phyloP scores from a whole-genome alignment of 2,888 invertebrate species.

The Orgyia antiqua region DNA sequence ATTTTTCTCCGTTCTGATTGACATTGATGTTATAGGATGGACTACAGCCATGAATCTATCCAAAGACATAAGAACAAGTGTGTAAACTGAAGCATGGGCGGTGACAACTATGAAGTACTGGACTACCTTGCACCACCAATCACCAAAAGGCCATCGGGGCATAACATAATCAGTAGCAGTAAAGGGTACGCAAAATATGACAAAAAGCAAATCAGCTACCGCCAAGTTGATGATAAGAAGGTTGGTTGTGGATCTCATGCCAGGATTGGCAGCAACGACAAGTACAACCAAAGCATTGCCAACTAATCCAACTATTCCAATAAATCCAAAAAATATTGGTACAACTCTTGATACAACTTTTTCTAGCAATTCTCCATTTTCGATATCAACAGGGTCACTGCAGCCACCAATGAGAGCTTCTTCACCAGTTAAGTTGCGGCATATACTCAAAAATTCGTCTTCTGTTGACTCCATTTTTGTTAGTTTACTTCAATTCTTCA shows the following conservation, averaged over 20 bases:
- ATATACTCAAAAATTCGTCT: slow-evolving; percentile 65
- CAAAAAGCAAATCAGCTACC: slow-evolving; percentile 93
- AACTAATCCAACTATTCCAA: slow-evolving; percentile 90
- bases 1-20: slow-evolving; percentile 88
- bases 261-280: slow-evolving; percentile 91
- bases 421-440: slow-evolving; percentile 58
- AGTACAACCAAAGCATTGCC: slow-evolving; percentile 94
- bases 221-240: slow-evolving; percentile 94
- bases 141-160: slow-evolving; percentile 94
- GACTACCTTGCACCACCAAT: slow-evolving; percentile 92
- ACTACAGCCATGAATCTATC: slow-evolving; percentile 96
- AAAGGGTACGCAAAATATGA: slow-evolving; percentile 95
- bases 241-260: slow-evolving; percentile 96
- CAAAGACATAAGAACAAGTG: slow-evolving; percentile 94
- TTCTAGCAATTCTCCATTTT: slow-evolving; percentile 77
- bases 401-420: slow-evolving; percentile 52
- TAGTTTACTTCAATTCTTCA: slow-evolving; percentile 29
- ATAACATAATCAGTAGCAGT: slow-evolving; percentile 94
- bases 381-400: slow-evolving; percentile 58
- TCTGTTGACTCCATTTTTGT: slow-evolving; percentile 59
- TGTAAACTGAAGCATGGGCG: slow-evolving; percentile 95
- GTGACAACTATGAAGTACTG: slow-evolving; percentile 95
- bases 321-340: slow-evolving; percentile 90
- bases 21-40: slow-evolving; percentile 93
- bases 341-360: slow-evolving; percentile 84